Evolutionary conservation across 2,797 vertebrate genomes (phyloP), one percentile per base, ranked within the genome.

Genomic region (Clamator glandarius): DNA sequence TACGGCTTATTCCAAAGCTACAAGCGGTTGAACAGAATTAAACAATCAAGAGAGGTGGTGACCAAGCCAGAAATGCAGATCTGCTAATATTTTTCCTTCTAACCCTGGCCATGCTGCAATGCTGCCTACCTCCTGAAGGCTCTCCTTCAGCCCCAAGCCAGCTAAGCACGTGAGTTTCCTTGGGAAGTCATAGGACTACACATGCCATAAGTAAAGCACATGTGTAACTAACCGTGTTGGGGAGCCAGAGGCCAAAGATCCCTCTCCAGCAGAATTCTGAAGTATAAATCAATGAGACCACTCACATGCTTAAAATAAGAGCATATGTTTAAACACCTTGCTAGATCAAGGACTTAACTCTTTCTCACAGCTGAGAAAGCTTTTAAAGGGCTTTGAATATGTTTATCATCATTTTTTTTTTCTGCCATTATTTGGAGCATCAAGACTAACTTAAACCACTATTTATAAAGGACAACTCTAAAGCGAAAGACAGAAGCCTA

Each of bases 161-260:
- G 57, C 77, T 48, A 52, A 92, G 48, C 94, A 84, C 3, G 4
- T 88, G 92, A 92, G 44, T 68, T 86, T 87, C 83, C 77, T 87
- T 74, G 74, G 63, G 79, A 84, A 95, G 86, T 95, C 92, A 93
- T 72, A 82, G 74, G 93, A 81, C 63, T 77, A 33, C 25, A 6
- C 57, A 52, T 0, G 3, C 52, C 77, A 79, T 57, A 82, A 84
- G 63, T 6, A 0, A 93, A 93, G 70, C 76, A 50, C 0, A 0
- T 74, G 63, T 57, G 79, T 50, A 48, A 66, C 41, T 75, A 52
- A 66, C 41, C 75, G 36, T 3, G 0, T 8, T 61, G 62, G 66
- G 7, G 8, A 85, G 51, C 46, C 42, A 61, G 55, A 70, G 78
- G 61, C 68, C 91, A 63, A 79, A 88, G 80, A 84, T 21, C 26